Base-by-base conservation (phyloP, 2,888 invertebrate species). In the Xestobium rufovillosum region DNA sequence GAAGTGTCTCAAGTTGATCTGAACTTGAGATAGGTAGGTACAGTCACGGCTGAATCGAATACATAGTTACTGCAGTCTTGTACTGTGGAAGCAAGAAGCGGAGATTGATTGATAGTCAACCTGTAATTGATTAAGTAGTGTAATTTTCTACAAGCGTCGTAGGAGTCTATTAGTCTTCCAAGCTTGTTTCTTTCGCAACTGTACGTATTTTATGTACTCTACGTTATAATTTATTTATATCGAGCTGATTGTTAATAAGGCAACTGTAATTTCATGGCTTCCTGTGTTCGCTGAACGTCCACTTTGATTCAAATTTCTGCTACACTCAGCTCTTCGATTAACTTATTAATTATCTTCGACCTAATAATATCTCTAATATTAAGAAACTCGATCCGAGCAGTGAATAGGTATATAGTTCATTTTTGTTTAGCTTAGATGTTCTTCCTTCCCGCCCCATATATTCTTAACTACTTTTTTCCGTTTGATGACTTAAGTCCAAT, bases 81-180 rank as follows among this genome's bases (percentile, higher is more conserved):
- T 30, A 14, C 31, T 28, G 34, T 27, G 31, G 15, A 26, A 25
- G 31, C 40, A 26, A 31, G 44, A 43, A 38, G 40, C 44, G 38
- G 43, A 49, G 49, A 52, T 53, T 54, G 56, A 56, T 56, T 51
- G 53, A 52, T 53, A 44, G 51, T 47, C 46, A 49, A 44, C 46
- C 45, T 40, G 45, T 55, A 55, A 56, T 55, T 53, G 55, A 55
- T 56, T 53, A 55, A 53, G 47, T 52, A 49, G 50, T 45, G 48
- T 50, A 52, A 52, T 50, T 51, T 51, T 48, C 47, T 44, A 45
- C 47, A 25, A 29, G 26, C 34, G 23, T 19, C 6, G 23, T 19
- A 19, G 23, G 23, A 19, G 23, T 19, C 23, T 19, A 19, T 19
- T 19, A 19, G 23, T 19, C 23, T 19, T 19, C 23, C 6, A 6